These are phyloP conservation scores for Emydocephalus ijimae DNA, from an alignment of 2,113 vertebrate genomes.

Conservation along the genomic window DNA sequence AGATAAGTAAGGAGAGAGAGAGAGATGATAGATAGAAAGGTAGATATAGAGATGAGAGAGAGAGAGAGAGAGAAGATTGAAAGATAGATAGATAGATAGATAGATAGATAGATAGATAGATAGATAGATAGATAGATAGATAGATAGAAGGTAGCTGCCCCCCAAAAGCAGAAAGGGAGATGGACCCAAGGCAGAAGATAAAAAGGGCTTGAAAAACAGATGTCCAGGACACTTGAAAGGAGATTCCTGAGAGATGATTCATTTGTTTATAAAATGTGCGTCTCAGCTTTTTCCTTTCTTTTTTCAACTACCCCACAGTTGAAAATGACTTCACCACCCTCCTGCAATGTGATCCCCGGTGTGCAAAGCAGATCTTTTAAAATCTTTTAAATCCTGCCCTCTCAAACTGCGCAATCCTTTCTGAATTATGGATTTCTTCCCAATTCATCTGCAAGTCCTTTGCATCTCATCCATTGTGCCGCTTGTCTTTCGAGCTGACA, in stretches of 20 bases:
- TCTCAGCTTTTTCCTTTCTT: background rate
- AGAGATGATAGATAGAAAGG: no score
- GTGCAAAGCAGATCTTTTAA: background rate
- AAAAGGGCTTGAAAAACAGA: background rate
- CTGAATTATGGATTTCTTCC: background rate
- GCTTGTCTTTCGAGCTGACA: background rate
- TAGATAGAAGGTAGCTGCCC: no score
- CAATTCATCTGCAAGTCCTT: background rate
- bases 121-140: no score
- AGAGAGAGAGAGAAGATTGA: no score
- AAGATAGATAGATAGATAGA: no score
- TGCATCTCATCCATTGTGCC: fast-evolving
- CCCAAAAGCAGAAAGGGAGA: background rate
- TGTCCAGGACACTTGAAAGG: background rate
- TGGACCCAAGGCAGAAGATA: background rate
- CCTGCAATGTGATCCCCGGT: background rate
- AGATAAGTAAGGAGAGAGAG: no score
- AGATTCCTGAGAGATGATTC: background rate
- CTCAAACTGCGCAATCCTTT: background rate
- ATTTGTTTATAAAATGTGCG: background rate
- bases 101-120: no score
- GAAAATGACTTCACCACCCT: background rate
- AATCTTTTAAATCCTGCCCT: background rate
- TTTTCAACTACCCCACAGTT: background rate
- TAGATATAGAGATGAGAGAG: no score